A percentile compares a stretch with the other conserved stretches of the same genome.
These are phyloP conservation scores for Cinara cedri DNA, from an alignment of 2,888 invertebrate species.

Conservation along the genomic window DNA sequence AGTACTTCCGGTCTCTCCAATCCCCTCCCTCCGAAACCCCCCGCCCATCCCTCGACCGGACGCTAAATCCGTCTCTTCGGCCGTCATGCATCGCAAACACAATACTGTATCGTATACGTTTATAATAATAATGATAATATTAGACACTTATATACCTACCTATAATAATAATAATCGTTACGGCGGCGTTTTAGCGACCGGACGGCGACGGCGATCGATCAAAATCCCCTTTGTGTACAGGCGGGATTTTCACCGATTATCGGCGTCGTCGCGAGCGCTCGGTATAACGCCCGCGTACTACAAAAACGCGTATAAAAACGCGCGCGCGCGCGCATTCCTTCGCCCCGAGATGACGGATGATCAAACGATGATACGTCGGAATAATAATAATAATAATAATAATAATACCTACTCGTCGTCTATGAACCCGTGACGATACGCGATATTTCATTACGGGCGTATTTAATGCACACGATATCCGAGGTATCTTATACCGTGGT, in stretches of 20 bases:
- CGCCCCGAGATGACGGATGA: conserved; percentile 41
- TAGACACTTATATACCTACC: not conserved
- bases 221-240: conserved; percentile 31
- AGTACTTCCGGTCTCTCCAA: not conserved
- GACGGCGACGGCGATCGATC: conserved; percentile 45
- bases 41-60: no score
- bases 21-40: no score
- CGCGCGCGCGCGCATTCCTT: not conserved
- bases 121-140: not conserved
- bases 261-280: no score
- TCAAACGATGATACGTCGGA: conserved; percentile 47
- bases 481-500: no score
- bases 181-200: not conserved
- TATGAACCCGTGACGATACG: no score
- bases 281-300: not conserved
- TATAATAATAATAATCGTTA: no score
- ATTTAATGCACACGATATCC: no score
- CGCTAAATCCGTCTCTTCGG: no score
- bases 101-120: no score
- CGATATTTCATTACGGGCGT: not conserved
- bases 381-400: conserved; percentile 30
- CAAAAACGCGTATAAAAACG: not conserved
- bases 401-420: conserved; percentile 6
- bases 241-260: conserved; percentile 5
- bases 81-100: no score